Evolutionary conservation across 2,113 vertebrate species (phyloP).

Genomic region (Elaphurus davidianus): DNA sequence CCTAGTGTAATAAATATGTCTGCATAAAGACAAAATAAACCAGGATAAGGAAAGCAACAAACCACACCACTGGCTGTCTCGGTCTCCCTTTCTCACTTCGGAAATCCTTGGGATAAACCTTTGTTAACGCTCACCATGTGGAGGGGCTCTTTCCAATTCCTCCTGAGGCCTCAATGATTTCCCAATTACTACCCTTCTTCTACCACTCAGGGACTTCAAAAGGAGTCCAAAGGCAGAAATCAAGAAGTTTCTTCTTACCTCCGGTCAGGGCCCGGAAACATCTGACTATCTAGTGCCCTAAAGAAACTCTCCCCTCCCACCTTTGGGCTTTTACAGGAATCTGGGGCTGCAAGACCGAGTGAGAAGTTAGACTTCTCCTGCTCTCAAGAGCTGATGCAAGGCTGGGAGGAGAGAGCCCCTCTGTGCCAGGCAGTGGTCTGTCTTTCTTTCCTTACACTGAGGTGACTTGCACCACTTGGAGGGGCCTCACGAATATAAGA

Average conservation of each 20-base stretch:
- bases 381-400: not conserved
- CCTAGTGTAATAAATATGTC: not conserved
- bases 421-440: not conserved
- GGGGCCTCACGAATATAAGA: not conserved
- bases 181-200: not conserved
- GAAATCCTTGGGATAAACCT: not conserved
- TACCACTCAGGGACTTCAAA: no score
- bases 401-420: not conserved
- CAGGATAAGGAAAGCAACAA: not conserved
- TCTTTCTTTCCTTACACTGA: fast-evolving
- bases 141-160: not conserved
- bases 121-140: not conserved
- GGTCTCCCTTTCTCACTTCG: not conserved
- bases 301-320: not conserved
- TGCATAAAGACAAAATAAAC: not conserved
- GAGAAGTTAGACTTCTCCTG: not conserved
- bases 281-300: fast-evolving
- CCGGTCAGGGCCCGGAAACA: not conserved
- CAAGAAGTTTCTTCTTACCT: not conserved
- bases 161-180: not conserved
- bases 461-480: not conserved
- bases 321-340: not conserved
- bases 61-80: not conserved
- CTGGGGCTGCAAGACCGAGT: fast-evolving
- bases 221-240: not conserved